Base-by-base conservation (phyloP, 1,140 invertebrate species). In the Microvelia longipes region DNA sequence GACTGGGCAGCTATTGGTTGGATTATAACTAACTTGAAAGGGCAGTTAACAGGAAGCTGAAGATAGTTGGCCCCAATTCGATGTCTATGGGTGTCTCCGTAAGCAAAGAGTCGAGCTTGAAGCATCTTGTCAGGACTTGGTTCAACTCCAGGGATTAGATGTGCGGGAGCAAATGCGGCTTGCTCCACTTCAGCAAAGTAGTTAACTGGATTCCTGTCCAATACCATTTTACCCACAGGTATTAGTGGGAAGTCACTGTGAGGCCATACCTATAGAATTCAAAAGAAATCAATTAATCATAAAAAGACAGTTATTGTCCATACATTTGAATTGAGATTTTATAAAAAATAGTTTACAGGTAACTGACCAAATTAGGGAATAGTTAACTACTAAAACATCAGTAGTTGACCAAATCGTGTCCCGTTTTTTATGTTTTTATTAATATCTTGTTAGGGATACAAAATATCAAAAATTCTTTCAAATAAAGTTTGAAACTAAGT, bases 161-260 rank as follows among this genome's bases (percentile, higher is more conserved):
- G 90, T n/a, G 91, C 86, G 0, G 96, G 95, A 76, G 87, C 88
- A 79, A 98, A 98, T 1, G 94, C 94, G 35, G 92, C 81, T 81
- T 98, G 96, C 79, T 98, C 96, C 11, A 98, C 87, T 77, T 96
- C 92, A 60, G 91, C 86, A 79, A 95, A 96, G 79, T 96, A 96
- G 78, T 97, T 98, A 71, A 85, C 86, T 1, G 95, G 91, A 79
- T 96, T 96, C 66, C 86, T 83, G 78, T 96, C 87, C 28, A 98
- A 82, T 0, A 93, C 88, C 72, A 99, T 77, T 79, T 89, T 89
- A 1, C 96, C 96, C 1, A 98, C 94, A 2, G 87, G 88, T 68
- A 94, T 94, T 65, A 98, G 81, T 5, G 96, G 96, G 79, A 83
- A 97, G 19, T 96, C 90, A 25, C 81, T 80, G 67, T 98, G 94